phyloP scores from a whole-genome alignment of 1,140 invertebrate species.

The Ruditapes philippinarum region DNA sequence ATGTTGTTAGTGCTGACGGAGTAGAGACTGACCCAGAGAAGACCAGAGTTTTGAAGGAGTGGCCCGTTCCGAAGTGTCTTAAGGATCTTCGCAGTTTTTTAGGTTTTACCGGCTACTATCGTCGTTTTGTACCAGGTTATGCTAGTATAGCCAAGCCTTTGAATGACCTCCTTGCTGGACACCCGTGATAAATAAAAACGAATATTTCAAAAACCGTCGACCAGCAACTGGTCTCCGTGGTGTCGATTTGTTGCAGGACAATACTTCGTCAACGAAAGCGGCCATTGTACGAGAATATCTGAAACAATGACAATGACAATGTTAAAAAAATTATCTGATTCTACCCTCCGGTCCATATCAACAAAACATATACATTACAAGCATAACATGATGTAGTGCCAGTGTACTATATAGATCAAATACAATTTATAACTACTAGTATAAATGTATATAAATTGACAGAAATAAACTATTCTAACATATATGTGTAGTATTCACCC shows the following conservation, averaged over 20 bases:
- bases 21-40: slow-evolving; percentile 85
- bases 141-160: slow-evolving; percentile 82
- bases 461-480: no score
- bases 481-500: no score
- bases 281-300: no score
- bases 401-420: no score
- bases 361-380: no score
- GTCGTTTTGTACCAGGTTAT: slow-evolving; percentile 81
- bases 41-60: slow-evolving; percentile 81
- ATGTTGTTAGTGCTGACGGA: slow-evolving; percentile 59
- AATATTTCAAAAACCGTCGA: slow-evolving; percentile 51
- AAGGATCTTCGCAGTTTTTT: slow-evolving; percentile 86
- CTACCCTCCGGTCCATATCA: no score
- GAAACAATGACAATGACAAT: no score
- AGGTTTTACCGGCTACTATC: slow-evolving; percentile 86
- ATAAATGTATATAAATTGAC: no score
- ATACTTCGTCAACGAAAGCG: slow-evolving; percentile 64
- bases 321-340: no score
- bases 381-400: no score
- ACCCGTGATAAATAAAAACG: slow-evolving; percentile 49
- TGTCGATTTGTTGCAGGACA: slow-evolving; percentile 55
- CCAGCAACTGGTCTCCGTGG: slow-evolving; percentile 64
- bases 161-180: slow-evolving; percentile 52
- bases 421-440: no score
- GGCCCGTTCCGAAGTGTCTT: slow-evolving; percentile 72